Conservation (phyloP, 2,113 vertebrate genomes). For the Bubalus kerabau region DNA sequence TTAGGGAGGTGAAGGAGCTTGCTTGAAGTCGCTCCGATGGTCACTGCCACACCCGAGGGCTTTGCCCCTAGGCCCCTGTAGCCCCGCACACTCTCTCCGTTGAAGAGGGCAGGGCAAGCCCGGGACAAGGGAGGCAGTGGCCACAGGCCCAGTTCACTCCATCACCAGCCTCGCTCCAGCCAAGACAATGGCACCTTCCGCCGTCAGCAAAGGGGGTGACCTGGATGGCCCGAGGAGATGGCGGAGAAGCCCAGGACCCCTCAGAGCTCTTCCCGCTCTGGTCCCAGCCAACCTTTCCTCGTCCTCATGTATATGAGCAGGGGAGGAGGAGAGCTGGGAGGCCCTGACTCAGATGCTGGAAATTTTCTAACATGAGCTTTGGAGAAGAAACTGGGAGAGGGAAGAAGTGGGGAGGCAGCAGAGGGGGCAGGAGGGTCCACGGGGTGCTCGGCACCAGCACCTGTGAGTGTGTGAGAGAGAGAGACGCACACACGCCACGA, state of each 20-base stretch:
- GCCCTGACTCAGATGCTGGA: rapidly evolving
- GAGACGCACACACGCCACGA: rapidly evolving
- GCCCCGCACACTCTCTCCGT: too few relatives aligned
- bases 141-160: too few relatives aligned
- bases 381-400: background rate
- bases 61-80: too few relatives aligned
- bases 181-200: background rate
- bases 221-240: background rate
- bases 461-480: background rate
- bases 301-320: rapidly evolving
- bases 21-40: too few relatives aligned
- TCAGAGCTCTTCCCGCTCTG: background rate
- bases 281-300: background rate
- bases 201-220: background rate
- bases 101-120: too few relatives aligned
- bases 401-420: background rate
- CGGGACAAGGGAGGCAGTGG: too few relatives aligned
- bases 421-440: background rate
- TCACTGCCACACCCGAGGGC: too few relatives aligned
- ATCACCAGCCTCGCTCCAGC: too few relatives aligned
- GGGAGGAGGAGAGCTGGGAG: background rate
- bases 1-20: too few relatives aligned
- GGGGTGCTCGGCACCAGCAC: too few relatives aligned
- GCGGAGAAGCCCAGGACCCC: background rate
- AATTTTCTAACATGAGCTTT: background rate